phyloP scores from a whole-genome alignment of 53 echinoderm and acorn worm genomes.

The Astropecten irregularis region DNA sequence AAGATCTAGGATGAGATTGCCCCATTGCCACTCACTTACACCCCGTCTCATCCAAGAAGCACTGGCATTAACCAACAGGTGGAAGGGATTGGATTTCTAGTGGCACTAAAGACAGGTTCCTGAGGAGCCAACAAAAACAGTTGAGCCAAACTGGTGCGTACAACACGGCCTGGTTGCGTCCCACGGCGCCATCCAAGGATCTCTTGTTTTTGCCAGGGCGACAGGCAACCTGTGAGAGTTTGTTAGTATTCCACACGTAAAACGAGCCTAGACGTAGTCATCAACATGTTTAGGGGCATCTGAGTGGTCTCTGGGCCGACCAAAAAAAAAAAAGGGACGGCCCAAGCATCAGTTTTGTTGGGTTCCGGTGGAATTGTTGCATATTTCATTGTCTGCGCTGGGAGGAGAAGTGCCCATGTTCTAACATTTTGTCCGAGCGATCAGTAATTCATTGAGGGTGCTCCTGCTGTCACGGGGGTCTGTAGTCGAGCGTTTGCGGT shows the following conservation, averaged over 20 bases:
- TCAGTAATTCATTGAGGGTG: slow-evolving; percentile 1
- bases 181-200: slow-evolving; percentile 1
- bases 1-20: too few relatives aligned
- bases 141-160: too few relatives aligned
- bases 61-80: too few relatives aligned
- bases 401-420: not conserved
- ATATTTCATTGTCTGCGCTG: slow-evolving; percentile 45
- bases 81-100: too few relatives aligned
- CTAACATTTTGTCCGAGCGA: not conserved
- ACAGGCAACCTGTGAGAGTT: slow-evolving; percentile 11
- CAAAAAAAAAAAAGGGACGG: not conserved
- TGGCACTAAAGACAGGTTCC: too few relatives aligned
- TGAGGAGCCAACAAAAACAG: not conserved
- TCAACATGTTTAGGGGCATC: slow-evolving; percentile 12
- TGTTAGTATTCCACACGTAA: not conserved
- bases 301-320: not conserved
- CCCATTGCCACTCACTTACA: too few relatives aligned
- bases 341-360: slow-evolving; percentile 4
- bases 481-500: slow-evolving; percentile 32
- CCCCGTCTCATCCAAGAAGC: too few relatives aligned
- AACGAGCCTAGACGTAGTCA: slow-evolving; percentile 23
- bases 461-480: not conserved
- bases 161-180: not conserved
- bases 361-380: slow-evolving; percentile 30
- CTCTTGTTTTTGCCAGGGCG: slow-evolving; percentile 13